A percentile compares a stretch with the other conserved stretches of the same genome.
phyloP scores from a whole-genome alignment of 2,113 vertebrate genomes.

The Nycticorax nycticorax region DNA sequence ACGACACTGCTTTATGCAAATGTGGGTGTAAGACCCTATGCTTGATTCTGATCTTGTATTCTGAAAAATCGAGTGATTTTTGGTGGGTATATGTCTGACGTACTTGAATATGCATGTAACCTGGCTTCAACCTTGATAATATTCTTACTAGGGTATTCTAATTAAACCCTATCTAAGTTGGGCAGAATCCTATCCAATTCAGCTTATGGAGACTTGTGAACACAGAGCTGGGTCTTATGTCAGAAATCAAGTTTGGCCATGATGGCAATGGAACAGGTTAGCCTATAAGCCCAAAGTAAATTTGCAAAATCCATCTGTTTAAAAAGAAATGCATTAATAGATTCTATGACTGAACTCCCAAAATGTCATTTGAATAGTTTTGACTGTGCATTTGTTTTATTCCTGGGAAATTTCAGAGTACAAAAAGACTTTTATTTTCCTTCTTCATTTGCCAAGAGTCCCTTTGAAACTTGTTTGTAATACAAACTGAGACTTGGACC shows the following conservation, averaged over 20 bases:
- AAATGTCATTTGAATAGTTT: constrained; percentile 53
- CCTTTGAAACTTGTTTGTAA: neutral
- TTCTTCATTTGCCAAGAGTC: constrained; percentile 46
- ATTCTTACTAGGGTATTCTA: neutral
- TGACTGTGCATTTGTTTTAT: constrained; percentile 8
- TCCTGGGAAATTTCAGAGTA: constrained; percentile 31
- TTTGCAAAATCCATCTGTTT: neutral
- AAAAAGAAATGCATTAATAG: constrained; percentile 6
- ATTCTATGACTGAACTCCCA: neutral
- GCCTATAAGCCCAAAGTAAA: neutral
- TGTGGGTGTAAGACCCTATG: neutral
- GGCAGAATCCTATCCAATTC: neutral
- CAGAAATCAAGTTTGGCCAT: neutral
- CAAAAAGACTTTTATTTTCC: constrained; percentile 21
- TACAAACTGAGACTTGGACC: neutral
- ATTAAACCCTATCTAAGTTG: neutral
- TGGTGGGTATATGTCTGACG: neutral
- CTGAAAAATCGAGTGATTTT: neutral
- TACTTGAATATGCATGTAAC: neutral
- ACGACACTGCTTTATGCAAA: neutral
- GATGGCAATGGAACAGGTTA: neutral
- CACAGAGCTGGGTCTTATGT: neutral
- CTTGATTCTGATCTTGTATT: neutral
- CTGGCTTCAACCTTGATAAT: neutral
- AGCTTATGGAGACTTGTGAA: neutral